Evolutionary conservation across 2,113 vertebrate genomes (phyloP), one percentile per base, ranked within the genome.

Genomic region (Sinocyclocheilus maitianheensis): DNA sequence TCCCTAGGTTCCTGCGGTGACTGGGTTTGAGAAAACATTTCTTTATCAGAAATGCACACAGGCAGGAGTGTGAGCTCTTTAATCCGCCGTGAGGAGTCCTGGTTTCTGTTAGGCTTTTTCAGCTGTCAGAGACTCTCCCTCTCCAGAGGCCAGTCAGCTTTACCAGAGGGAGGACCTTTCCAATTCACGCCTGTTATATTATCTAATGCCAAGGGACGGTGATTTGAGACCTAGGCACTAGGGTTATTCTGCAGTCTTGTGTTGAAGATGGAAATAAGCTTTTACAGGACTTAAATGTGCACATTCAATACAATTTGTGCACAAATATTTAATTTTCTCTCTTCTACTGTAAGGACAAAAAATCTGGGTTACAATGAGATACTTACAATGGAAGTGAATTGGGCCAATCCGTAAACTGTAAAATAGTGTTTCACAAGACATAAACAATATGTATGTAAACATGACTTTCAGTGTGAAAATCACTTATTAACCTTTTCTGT

Each of bases 101-200:
- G 48, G 72, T 76, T 88, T 87, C 75, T n/a, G n/a, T 79, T 26
- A 78, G 86, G 85, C 55, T 48, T 46, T 76, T 83, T 86, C 76
- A 74, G 65, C 81, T 84, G 77, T 77, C 84, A 81, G 60, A 65
- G 58, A 77, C 20, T 81, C 77, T 81, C 8, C 4, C 69, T 84
- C 84, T 62, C 85, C 22, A 5, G 81, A 86, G 81, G 24, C 63
- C 84, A 55, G 69, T 53, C 75, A 37, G 51, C 60, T 83, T 81
- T 62, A 63, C 75, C 83, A 77, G 14, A 14, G 74, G 77, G 74
- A 83, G 80, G 13, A 65, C 48, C 69, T 80, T 77, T 87, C 84
- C 80, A 87, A 82, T 89, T 86, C 85, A 72, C 72, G 12, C 77
- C 88, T 81, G 77, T 34, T 81, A 60, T 85, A 86, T 72, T 69